Evolutionary conservation across 2,113 vertebrate species (phyloP), one percentile per base, ranked within the genome.

Genomic region (Bos indicus): DNA sequence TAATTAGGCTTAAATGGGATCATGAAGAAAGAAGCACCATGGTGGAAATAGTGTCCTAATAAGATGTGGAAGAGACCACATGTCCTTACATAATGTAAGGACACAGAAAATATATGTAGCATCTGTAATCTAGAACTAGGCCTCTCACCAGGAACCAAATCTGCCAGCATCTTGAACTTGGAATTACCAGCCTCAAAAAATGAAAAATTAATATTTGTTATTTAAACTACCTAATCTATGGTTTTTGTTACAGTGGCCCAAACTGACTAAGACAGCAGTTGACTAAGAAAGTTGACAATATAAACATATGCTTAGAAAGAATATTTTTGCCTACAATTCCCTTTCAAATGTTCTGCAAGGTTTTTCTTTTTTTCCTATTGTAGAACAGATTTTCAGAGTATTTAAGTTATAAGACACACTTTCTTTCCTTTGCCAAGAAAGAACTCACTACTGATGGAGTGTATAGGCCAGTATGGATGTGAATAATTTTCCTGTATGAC

Each of bases 391-490:
- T 96, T 77, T 48, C 56, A 71, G 52, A 74, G 16, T 15, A 64
- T 96, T 77, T 40, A 62, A 83, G 57, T 40, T 95, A 90, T 59
- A 94, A 57, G 30, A 48, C 36, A 77, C 16, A 82, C 7, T 94
- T 23, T 64, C 26, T 59, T 94, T 94, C 85, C 36, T 74, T 92
- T 96, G 6, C 92, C 4, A 59, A 94, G 51, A 59, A 95, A 96
- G 8, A 97, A 95, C 88, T 94, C 57, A 94, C 82, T 97, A 81
- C 25, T 48, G 85, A 25, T 88, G 51, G 77, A 93, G 36, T 83
- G 33, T 43, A 93, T 46, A 96, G 43, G 17, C 40, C 36, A 95
- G 21, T 82, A 19, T 80, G 74, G 36, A 85, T 52, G 88, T 7
- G 25, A 96, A 9, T 57, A 64, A 82, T 94, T 94, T 97, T 74